These are phyloP conservation scores for Gasterosteus aculeatus DNA, from an alignment of 2,113 vertebrate genomes.

Conservation along the genomic window DNA sequence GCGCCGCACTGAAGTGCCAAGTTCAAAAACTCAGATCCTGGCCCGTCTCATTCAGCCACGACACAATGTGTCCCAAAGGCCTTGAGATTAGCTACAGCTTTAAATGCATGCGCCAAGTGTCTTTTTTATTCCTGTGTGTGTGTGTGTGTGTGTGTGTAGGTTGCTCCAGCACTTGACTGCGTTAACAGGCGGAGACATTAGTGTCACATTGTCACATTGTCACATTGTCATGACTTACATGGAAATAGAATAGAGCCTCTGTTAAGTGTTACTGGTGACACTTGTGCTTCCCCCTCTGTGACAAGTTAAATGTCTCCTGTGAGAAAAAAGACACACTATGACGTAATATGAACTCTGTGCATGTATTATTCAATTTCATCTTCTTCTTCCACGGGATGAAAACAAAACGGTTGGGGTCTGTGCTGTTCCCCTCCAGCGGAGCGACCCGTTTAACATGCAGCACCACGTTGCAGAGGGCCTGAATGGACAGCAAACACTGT, in stretches of 20 bases:
- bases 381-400: background rate
- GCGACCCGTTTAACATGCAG: conserved; percentile 53
- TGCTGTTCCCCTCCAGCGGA: background rate
- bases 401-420: background rate
- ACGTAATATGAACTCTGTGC: background rate
- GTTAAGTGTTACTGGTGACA: background rate
- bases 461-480: conserved; percentile 43
- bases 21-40: conserved; percentile 74
- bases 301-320: conserved; percentile 18
- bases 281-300: background rate
- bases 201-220: too few species aligned
- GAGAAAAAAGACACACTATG: background rate
- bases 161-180: conserved; percentile 55
- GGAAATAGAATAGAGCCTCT: background rate
- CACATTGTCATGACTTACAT: background rate
- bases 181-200: conserved; percentile 43
- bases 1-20: conserved; percentile 65
- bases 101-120: conserved; percentile 67
- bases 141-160: background rate
- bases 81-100: conserved; percentile 56
- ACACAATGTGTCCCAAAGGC: conserved; percentile 68
- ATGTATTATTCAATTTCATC: background rate
- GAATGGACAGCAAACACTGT: conserved; percentile 11
- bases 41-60: conserved; percentile 65
- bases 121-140: conserved; percentile 52